Conservation (phyloP, 2,888 invertebrate genomes). For the Pardosa pseudoannulata region DNA sequence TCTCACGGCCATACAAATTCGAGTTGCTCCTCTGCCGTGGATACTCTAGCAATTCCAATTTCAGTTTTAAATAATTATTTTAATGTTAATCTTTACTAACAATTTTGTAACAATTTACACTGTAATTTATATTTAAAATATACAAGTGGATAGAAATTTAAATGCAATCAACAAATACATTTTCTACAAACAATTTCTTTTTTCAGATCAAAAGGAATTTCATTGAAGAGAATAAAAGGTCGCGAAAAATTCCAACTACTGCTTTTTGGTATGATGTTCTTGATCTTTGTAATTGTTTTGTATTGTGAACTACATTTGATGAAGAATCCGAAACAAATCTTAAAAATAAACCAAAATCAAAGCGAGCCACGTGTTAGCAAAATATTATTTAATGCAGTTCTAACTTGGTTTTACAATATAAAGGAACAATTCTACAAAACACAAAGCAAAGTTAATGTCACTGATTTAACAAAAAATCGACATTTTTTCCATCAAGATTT, state of each 20-base stretch:
- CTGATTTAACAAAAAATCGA: background rate
- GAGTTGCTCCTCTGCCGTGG: too few relatives aligned
- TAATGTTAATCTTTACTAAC: too few relatives aligned
- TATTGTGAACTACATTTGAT: slow-evolving; percentile 37
- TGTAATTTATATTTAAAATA: too few relatives aligned
- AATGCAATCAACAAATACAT: too few relatives aligned
- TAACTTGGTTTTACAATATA: slow-evolving; percentile 11
- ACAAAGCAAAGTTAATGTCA: background rate
- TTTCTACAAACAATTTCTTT: too few relatives aligned
- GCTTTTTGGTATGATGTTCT: slow-evolving; percentile 33
- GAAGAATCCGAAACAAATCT: background rate
- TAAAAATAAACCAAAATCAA: slow-evolving; percentile 15
- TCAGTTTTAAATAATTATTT: too few relatives aligned
- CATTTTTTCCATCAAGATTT: background rate
- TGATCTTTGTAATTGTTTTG: slow-evolving; percentile 41
- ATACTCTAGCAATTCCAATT: too few relatives aligned
- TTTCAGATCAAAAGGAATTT: slow-evolving; percentile 35
- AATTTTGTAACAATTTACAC: too few relatives aligned
- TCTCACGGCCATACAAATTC: too few relatives aligned
- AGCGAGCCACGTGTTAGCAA: slow-evolving; percentile 3
- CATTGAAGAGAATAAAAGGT: slow-evolving; percentile 15
- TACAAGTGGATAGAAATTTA: too few relatives aligned
- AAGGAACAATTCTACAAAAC: slow-evolving; percentile 4
- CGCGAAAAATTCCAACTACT: slow-evolving; percentile 25
- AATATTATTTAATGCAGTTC: slow-evolving; percentile 18